phyloP scores from a whole-genome alignment of 2,888 invertebrate genomes.

The Parnassius apollo region DNA sequence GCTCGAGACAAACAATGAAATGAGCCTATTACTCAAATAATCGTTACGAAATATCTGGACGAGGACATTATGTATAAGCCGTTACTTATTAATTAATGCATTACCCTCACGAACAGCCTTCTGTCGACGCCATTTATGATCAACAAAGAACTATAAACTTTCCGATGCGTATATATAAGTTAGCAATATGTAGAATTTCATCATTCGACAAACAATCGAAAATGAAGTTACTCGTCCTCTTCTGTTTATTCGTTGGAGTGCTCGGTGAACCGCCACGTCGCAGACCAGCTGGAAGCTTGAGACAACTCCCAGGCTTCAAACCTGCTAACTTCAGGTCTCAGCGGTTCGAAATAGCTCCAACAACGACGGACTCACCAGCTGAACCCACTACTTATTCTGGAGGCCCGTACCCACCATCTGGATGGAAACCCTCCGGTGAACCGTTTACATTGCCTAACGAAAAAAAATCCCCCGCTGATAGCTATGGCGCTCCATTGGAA shows the following conservation, averaged over 20 bases:
- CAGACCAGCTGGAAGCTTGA: conserved; percentile 55
- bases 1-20: too few species aligned
- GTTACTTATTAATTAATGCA: conserved; percentile 1
- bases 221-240: conserved; percentile 63
- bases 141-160: conserved; percentile 20
- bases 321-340: conserved; percentile 72
- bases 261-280: conserved; percentile 71
- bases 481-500: conserved; percentile 49
- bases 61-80: conserved; percentile 7
- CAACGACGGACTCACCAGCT: conserved; percentile 62
- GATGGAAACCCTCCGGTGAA: conserved; percentile 60
- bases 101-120: conserved; percentile 11
- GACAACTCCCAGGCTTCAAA: conserved; percentile 59
- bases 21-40: too few species aligned
- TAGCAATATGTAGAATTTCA: background rate
- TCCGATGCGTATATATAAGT: conserved; percentile 9
- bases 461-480: conserved; percentile 41
- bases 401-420: conserved; percentile 60
- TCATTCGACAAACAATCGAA: conserved; percentile 31
- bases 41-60: conserved; percentile 6
- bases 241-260: conserved; percentile 49
- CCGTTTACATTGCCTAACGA: conserved; percentile 45
- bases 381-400: conserved; percentile 59
- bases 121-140: conserved; percentile 15
- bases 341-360: conserved; percentile 69